Percentiles rank a stretch among this genome's conserved stretches.
These are phyloP conservation scores for Berghia stephanieae DNA, from an alignment of 1,140 invertebrate genomes.

Conservation along the genomic window DNA sequence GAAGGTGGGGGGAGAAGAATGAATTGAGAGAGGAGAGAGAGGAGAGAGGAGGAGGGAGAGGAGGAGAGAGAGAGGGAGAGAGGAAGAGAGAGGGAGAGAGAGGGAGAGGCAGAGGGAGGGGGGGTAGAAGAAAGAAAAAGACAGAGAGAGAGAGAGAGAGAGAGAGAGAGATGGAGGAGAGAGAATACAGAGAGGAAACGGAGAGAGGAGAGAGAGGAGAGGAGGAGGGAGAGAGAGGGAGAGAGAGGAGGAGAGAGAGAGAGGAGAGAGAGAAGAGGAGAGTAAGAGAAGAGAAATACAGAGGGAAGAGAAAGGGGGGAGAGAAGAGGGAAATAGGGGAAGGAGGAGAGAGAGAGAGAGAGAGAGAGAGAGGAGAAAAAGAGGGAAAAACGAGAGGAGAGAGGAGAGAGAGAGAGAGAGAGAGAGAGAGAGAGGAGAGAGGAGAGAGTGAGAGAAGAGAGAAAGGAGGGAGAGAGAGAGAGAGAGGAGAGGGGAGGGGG, in stretches of 20 bases:
- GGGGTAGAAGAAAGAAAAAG: neutral
- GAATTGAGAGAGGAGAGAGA: neutral
- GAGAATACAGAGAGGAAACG: neutral
- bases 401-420: neutral
- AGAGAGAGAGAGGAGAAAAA: neutral
- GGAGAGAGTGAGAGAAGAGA: neutral
- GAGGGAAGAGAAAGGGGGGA: neutral
- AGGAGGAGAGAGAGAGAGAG: neutral
- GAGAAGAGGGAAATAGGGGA: neutral
- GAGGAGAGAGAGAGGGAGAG: slow-evolving; percentile 9
- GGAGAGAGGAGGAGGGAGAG: neutral
- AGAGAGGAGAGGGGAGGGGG: neutral
- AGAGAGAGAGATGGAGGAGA: neutral
- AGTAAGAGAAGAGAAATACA: neutral
- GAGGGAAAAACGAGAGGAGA: neutral
- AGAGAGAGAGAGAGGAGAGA: neutral
- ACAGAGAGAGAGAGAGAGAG: neutral
- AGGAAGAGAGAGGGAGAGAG: neutral
- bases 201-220: neutral
- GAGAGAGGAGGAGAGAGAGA: neutral
- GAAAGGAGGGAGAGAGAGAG: slow-evolving; percentile 16
- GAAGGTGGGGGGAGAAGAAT: neutral
- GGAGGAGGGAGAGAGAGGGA: neutral
- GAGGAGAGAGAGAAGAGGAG: too few species aligned
- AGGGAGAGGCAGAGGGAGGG: neutral